Conservation (phyloP, 2,113 vertebrate species). For the Saguinus midas region DNA sequence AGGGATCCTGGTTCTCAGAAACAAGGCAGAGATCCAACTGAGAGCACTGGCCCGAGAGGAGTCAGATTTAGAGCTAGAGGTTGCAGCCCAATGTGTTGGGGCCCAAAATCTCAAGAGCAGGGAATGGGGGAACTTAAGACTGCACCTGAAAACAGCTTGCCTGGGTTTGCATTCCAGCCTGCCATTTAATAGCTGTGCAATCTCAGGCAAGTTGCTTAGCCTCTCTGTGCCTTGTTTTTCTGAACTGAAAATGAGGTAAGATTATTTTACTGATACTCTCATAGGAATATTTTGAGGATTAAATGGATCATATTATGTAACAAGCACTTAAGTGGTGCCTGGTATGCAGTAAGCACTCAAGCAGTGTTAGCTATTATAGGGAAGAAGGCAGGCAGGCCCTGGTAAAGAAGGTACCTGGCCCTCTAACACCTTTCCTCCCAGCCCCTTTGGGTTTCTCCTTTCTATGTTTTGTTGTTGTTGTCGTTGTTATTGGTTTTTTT, state of each 20-base stretch:
- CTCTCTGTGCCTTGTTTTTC: neutral
- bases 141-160: neutral
- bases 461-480: neutral
- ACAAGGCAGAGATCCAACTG: neutral
- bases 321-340: neutral
- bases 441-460: neutral
- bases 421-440: neutral
- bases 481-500: no score
- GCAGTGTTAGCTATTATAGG: neutral
- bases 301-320: neutral
- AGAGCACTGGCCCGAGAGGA: neutral
- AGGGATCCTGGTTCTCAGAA: neutral
- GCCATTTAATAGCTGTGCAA: neutral
- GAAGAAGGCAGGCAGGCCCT: neutral
- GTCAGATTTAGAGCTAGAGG: neutral
- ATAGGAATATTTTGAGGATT: neutral
- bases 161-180: neutral
- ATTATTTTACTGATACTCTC: neutral
- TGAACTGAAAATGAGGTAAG: neutral
- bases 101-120: neutral
- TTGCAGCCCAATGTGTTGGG: neutral
- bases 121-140: neutral
- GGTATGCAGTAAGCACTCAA: neutral
- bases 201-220: neutral
- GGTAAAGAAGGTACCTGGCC: neutral